phyloP scores from a whole-genome alignment of 2,888 invertebrate genomes.

The Zelleria hepariella region DNA sequence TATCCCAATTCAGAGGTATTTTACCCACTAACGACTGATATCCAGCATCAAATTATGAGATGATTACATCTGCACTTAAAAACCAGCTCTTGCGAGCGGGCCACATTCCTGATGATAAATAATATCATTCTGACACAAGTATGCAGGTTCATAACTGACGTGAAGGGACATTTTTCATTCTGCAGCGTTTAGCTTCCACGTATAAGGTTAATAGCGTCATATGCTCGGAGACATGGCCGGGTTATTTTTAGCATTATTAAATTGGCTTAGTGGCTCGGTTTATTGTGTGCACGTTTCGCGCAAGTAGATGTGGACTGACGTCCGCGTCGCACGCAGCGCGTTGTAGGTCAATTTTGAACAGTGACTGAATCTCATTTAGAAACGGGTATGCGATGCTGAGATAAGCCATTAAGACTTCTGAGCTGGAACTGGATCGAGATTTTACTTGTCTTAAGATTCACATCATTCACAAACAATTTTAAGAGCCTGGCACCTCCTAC shows the following conservation, averaged over 20 bases:
- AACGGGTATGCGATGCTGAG: conserved; percentile 1
- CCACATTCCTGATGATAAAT: conserved; percentile 34
- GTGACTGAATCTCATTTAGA: conserved; percentile 15
- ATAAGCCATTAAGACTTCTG: background rate
- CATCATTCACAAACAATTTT: no score
- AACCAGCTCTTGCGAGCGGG: conserved; percentile 24
- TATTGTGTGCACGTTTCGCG: conserved; percentile 60
- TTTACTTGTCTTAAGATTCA: background rate
- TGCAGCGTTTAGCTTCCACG: conserved; percentile 46
- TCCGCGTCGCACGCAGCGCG: conserved; percentile 24
- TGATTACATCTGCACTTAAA: conserved; percentile 24
- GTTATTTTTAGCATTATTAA: conserved; percentile 71
- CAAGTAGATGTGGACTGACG: conserved; percentile 36
- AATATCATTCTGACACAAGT: conserved; percentile 35
- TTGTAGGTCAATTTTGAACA: conserved; percentile 44
- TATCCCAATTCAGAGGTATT: conserved; percentile 26
- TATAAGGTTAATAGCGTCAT: conserved; percentile 63
- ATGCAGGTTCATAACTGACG: conserved; percentile 19
- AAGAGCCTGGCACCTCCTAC: no score
- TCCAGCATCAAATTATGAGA: conserved; percentile 12
- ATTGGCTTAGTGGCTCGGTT: conserved; percentile 67
- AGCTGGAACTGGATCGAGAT: conserved; percentile 1
- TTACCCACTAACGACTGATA: background rate
- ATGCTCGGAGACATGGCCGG: conserved; percentile 57
- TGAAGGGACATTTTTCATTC: conserved; percentile 37